Evolutionary conservation across 2,888 invertebrate genomes (phyloP), one percentile per base, ranked within the genome.

Genomic region (Apotomis turbidana): DNA sequence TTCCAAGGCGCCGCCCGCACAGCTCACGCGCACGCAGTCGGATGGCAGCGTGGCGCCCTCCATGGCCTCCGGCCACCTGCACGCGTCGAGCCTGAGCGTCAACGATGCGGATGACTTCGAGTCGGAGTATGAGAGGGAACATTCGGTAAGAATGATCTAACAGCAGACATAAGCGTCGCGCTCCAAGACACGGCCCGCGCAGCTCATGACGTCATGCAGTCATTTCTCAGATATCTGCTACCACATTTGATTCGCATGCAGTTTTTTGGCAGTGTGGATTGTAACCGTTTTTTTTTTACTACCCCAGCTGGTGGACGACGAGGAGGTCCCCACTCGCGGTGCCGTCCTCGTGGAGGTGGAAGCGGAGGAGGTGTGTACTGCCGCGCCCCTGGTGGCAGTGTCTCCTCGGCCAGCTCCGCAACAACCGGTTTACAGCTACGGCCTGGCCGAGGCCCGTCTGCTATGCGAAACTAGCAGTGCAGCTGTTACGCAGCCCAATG

Each of bases 291-390:
- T 41, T 5, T 10, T 46, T 6, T 49, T 46, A n/a, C 9, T 75
- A 90, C 89, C 80, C 86, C 89, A 91, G 52, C 86, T 85, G 3
- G 83, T 81, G 3, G 93, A 91, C 13, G 90, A 89, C 58, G 91
- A 90, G 9, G 86, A 88, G 8, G 83, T 83, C 0, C 87, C 94
- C 66, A 94, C 95, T 57, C 96, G 97, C 0, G 96, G 96, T 78
- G 97, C 97, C 0, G 94, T 97, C 0, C 94, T 97, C 73, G 96
- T 97, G 0, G 97, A 97, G 83, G 95, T 97, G 4, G 97, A 97
- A 85, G 97, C 96, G 78, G 96, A 96, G 70, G 96, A 96, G 69
- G 95, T 96, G 60, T 97, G 97, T 87, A 97, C 97, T 0, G 96
- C 97, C 0, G 96, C 96, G 6, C 96, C 96, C 0, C 88, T 97